Evolutionary conservation across 1,140 invertebrate genomes (phyloP), one percentile per base, ranked within the genome.

Genomic region (Drosophila parabipectinata): DNA sequence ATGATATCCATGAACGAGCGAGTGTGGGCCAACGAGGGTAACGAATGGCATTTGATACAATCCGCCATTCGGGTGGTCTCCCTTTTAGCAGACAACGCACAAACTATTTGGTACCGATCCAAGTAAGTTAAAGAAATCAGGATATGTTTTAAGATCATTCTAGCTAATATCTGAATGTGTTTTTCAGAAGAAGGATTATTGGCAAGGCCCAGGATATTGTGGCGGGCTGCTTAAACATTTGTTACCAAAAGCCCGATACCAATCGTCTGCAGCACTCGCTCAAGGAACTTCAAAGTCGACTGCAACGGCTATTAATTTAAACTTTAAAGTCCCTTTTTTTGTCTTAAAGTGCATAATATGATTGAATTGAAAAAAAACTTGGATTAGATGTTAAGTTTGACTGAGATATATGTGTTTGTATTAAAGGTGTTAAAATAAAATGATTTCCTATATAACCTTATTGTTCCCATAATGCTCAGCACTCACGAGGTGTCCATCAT

Each of bases 31-130:
- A 94, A 94, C 24, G 94, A 96, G 92, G 95, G 95, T 15, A 95
- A 96, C 81, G 95, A 97, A 92, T 95, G 95, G 91, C 95, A 96
- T 92, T 92, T 96, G 30, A 95, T 95, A 55, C 94, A 95, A 91
- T 95, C 94, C 0, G 94, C 95, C 26, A 94, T 94, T 37, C 93
- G 93, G 78, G 92, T 96, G 76, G 93, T 96, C 53, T 93, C 93
- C 45, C 92, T 93, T 41, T 94, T 96, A 66, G 93, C 75, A 45
- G 80, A 74, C 48, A 90, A 78, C 64, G 63, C 82, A 4, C 75
- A 77, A 54, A 63, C 84, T 18, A 78, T 87, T 48, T 90, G 66
- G 62, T 75, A 73, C 37, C 77, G 79, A 4, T 88, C 81, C 52
- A 92, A 77, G 90, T 83, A 79, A 74, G 79, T 72, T n/a, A 4